These are phyloP conservation scores for Halictus quadricinctus DNA, from an alignment of 2,888 invertebrate species.

Conservation along the genomic window DNA sequence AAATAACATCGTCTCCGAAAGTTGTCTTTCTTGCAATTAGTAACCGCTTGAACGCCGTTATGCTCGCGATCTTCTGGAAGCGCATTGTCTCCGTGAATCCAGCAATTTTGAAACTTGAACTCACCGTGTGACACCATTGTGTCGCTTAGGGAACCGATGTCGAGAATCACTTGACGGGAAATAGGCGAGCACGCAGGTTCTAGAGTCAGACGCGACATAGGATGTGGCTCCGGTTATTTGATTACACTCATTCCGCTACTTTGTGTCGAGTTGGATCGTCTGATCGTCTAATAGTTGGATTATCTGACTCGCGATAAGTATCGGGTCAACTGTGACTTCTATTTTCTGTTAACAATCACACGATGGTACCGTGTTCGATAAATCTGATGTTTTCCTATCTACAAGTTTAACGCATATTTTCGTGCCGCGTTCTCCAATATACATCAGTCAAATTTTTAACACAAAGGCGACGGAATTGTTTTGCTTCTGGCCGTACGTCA, in stretches of 20 bases:
- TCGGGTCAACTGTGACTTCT: too few species aligned
- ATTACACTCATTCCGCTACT: constrained; percentile 51
- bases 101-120: background rate
- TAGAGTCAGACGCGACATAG: too few species aligned
- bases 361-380: too few species aligned
- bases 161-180: background rate
- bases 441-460: too few species aligned
- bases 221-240: constrained; percentile 37
- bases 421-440: too few species aligned
- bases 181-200: too few species aligned
- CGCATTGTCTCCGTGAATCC: background rate
- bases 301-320: too few species aligned
- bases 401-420: too few species aligned
- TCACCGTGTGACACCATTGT: constrained; percentile 13
- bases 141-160: constrained; percentile 4
- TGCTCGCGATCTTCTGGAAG: background rate
- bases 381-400: too few species aligned
- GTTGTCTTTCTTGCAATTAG: background rate
- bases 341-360: too few species aligned
- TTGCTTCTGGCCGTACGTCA: background rate
- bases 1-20: background rate
- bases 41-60: background rate
- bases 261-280: background rate
- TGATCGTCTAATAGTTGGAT: background rate
- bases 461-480: too few species aligned